A percentile compares a stretch with the other conserved stretches of the same genome.
These are phyloP conservation scores for Acleris sparsana DNA, from an alignment of 2,888 invertebrate species.

Conservation along the genomic window DNA sequence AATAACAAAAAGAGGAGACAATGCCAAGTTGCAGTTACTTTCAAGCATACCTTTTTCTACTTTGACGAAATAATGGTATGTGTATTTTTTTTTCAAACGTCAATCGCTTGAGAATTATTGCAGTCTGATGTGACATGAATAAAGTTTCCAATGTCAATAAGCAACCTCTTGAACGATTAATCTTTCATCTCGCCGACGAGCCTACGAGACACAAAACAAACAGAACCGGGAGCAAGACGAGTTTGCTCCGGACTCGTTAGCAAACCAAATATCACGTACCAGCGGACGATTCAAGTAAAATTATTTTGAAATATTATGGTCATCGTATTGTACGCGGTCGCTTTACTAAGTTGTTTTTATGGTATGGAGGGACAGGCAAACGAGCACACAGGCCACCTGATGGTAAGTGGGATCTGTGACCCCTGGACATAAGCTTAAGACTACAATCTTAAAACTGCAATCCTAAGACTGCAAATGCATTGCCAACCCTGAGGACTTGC, in stretches of 20 bases:
- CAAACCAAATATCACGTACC: constrained; percentile 28
- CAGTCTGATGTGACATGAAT: constrained; percentile 10
- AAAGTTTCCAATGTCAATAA: background rate
- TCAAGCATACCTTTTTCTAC: no score
- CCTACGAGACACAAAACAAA: constrained; percentile 15
- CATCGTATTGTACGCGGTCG: background rate
- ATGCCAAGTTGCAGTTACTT: no score
- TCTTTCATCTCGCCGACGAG: constrained; percentile 19
- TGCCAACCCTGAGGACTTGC: no score
- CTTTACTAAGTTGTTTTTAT: background rate
- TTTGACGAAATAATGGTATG: no score
- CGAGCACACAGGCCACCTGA: no score
- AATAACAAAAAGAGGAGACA: no score
- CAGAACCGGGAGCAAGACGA: constrained; percentile 20
- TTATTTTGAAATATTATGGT: constrained; percentile 24
- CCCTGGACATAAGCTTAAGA: no score
- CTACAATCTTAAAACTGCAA: no score
- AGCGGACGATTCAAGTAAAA: constrained; percentile 19
- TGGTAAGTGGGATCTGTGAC: no score
- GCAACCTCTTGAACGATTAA: constrained; percentile 12
- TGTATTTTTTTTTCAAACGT: no score
- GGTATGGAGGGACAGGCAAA: no score
- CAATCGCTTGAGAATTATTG: constrained; percentile 1
- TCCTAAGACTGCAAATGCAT: no score
- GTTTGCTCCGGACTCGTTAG: constrained; percentile 29